Evolutionary conservation across 2,113 vertebrate species (phyloP), one percentile per base, ranked within the genome.

Genomic region (Pao palembangensis): DNA sequence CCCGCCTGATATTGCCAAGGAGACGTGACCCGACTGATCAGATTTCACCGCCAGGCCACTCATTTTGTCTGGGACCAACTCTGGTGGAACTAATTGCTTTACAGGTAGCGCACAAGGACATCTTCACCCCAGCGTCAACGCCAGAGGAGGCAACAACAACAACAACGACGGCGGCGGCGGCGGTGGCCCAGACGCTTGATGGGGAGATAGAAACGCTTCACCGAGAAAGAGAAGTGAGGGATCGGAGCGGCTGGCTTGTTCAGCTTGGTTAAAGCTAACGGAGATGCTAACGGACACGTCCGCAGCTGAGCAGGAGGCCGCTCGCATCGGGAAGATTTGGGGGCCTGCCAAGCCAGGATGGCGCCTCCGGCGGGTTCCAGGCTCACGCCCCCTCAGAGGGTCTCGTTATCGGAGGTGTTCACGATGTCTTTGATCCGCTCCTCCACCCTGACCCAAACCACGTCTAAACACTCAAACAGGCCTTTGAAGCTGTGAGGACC

Each of bases 71-170:
- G 2, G n/a, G 31, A 64, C 55, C 77, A 61, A 57, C 42, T 64
- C 61, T n/a, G 55, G 64, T 56, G 44, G 70, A 64, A 56, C 64
- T 73, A 73, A 81, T 73, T 73, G 65, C 62, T 72, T 80, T 80
- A 78, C 14, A 28, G 38, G 31, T 7, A 46, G 47, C 41, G 48
- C 16, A 48, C 3, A 53, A 64, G 47, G 43, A 8, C 52, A 21
- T 38, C 20, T 50, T 15, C 6, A 18, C 19, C 23, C 41, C 55
- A 61, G 70, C 67, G 71, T 71, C 76, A 60, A 3, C 2, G 71
- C 73, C 70, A 67, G 71, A 61, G 34, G 34, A 38, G 34, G 34
- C 1, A 12, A 38, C 34, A 38, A 38, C 10, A 3, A 56, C 55
- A 58, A 43, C 51, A 18, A 21, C 5, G 5, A 28, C 21, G 21